Base-by-base conservation (phyloP, 2,888 invertebrate genomes). In the Agrochola lychnidis region DNA sequence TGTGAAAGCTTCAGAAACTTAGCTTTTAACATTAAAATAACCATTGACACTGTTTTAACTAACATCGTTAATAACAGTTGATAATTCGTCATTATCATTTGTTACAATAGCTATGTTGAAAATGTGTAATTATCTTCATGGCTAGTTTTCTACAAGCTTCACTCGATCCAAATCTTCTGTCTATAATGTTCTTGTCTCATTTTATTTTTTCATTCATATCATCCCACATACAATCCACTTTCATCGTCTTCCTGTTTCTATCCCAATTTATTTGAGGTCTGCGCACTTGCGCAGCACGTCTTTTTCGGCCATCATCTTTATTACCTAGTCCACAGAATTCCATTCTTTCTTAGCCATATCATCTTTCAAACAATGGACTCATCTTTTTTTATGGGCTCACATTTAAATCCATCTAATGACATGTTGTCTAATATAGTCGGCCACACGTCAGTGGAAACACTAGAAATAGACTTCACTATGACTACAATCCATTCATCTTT, bases 1-100 rank as follows among this genome's bases (percentile, higher is more conserved):
- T 78, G 57, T 64, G 70, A 78, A 78, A 78, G n/a, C 48, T 57
- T 36, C 48, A 51, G 30, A 70, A n/a, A 42, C 48, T 68, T 22
- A 51, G 51, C 36, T 51, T 2, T 73, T n/a, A 64, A 19, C 22
- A 40, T 57, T 25, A 19, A 36, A 19, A 30, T 40, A 42, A 14
- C 42, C 16, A 45, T 45, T 36, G 12, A 36, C 22, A 56, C 19
- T 56, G 12, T 76, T 77, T 53, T n/a, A 48, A 25, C 6, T 22
- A 22, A 53, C 2, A 19, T 67, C 12, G 12, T 66, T 14, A 61
- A 42, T 53, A 45, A 25, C 5, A 25, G 25, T 48, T 40, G 56
- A 5, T 75, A 40, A 56, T 48, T 36, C 57, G 7, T 51, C 25
- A 61, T 51, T 14, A 51, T 22, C 22, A 25, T 51, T 36, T 30